Conservation (phyloP, 2,888 invertebrate genomes). For the Lucinisca nassula region DNA sequence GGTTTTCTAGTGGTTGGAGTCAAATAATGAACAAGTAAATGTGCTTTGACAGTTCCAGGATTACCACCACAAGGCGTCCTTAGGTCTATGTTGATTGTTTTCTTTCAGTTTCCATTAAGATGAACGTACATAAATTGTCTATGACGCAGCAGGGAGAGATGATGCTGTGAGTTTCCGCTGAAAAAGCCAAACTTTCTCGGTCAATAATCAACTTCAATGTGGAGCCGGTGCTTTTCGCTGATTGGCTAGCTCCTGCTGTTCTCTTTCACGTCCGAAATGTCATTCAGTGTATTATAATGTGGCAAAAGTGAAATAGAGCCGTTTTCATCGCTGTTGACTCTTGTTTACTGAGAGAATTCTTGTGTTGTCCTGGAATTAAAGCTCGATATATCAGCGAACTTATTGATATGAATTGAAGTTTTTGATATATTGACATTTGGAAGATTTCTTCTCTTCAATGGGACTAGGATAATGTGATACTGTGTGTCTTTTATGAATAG, state of each 20-base stretch:
- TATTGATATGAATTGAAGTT: background rate
- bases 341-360: background rate
- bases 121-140: constrained; percentile 13
- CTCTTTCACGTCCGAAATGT: constrained; percentile 13
- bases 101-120: background rate
- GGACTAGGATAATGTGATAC: background rate
- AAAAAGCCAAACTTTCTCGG: background rate
- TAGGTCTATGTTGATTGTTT: background rate
- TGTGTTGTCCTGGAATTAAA: background rate
- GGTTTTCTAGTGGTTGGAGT: no score
- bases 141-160: background rate
- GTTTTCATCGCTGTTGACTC: background rate
- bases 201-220: background rate
- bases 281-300: background rate
- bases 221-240: background rate
- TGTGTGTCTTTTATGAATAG: no score
- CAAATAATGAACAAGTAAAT: background rate
- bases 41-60: background rate
- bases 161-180: background rate
- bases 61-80: background rate
- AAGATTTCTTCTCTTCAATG: background rate
- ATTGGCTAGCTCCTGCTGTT: background rate
- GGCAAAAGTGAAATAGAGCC: background rate
- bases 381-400: background rate
- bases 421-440: background rate